Conservation (phyloP, 2,113 vertebrate species). For the Pygoscelis antarcticus region DNA sequence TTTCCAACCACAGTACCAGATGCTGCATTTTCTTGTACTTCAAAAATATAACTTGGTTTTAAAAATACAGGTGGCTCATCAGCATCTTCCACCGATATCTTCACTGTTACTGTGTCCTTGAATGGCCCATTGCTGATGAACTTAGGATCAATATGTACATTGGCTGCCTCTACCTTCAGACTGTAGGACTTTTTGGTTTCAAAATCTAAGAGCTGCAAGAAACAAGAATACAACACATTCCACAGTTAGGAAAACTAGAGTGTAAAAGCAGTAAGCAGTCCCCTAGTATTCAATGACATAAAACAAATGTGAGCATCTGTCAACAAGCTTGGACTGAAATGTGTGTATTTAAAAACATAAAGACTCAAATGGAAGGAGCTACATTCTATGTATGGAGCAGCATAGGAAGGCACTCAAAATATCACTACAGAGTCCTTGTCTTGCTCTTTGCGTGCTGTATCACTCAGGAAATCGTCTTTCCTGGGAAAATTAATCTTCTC, state of each 20-base stretch:
- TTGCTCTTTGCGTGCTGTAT: background rate
- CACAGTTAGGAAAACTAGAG: background rate
- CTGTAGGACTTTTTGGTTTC: slow-evolving; percentile 91
- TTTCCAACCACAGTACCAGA: slow-evolving; percentile 89
- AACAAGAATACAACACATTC: background rate
- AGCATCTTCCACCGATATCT: slow-evolving; percentile 91
- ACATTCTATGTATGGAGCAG: slow-evolving; percentile 47
- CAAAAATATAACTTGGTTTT: slow-evolving; percentile 85
- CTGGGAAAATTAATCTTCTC: background rate
- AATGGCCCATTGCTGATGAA: slow-evolving; percentile 95
- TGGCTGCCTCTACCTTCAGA: slow-evolving; percentile 93
- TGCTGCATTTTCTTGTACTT: slow-evolving; percentile 93
- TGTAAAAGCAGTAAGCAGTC: background rate
- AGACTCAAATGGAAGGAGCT: slow-evolving; percentile 49
- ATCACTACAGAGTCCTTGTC: background rate
- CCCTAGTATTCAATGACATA: slow-evolving; percentile 17
- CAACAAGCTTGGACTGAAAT: slow-evolving; percentile 41
- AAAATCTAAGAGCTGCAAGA: slow-evolving; percentile 87
- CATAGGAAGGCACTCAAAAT: background rate
- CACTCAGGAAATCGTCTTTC: background rate
- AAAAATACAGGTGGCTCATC: slow-evolving; percentile 93
- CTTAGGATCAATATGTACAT: slow-evolving; percentile 87
- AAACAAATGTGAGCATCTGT: slow-evolving; percentile 36
- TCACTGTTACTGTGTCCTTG: slow-evolving; percentile 93
- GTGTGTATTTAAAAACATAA: slow-evolving; percentile 29